These are phyloP conservation scores for Sardina pilchardus DNA, from an alignment of 2,113 vertebrate genomes.

Conservation along the genomic window DNA sequence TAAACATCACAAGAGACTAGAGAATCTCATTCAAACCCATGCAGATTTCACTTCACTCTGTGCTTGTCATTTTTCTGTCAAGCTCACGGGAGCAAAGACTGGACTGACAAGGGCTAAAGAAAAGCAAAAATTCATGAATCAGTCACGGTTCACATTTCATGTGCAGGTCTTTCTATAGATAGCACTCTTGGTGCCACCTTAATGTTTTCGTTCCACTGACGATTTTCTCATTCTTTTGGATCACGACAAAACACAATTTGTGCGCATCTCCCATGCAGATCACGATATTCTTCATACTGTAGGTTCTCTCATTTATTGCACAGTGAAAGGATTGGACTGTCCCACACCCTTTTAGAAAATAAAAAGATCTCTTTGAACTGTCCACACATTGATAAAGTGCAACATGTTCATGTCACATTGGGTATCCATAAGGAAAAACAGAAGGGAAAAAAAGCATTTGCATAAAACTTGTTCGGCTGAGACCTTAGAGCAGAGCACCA, in stretches of 20 bases:
- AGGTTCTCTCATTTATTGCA: background rate
- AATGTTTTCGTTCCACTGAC: background rate
- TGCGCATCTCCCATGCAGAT: background rate
- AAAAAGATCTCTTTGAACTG: background rate
- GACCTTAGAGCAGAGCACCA: slow-evolving; percentile 22
- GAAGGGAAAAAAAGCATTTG: slow-evolving; percentile 27
- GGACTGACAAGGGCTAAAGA: background rate
- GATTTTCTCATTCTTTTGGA: background rate
- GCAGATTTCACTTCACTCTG: background rate
- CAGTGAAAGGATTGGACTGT: background rate
- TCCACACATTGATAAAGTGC: slow-evolving; percentile 41
- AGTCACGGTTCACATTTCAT: background rate
- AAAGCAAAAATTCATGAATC: background rate
- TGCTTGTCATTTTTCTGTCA: background rate
- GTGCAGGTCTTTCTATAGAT: background rate
- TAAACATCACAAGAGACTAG: background rate
- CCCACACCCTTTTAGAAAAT: background rate
- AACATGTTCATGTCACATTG: slow-evolving; percentile 28
- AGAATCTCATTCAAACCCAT: background rate
- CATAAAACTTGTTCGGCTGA: slow-evolving; percentile 6
- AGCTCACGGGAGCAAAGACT: background rate
- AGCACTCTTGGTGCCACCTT: background rate
- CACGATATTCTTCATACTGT: background rate
- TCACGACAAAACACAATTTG: background rate
- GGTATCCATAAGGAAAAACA: slow-evolving; percentile 30